Base-by-base conservation (phyloP, 1,140 invertebrate genomes). In the Cardiocondyla obscurior region DNA sequence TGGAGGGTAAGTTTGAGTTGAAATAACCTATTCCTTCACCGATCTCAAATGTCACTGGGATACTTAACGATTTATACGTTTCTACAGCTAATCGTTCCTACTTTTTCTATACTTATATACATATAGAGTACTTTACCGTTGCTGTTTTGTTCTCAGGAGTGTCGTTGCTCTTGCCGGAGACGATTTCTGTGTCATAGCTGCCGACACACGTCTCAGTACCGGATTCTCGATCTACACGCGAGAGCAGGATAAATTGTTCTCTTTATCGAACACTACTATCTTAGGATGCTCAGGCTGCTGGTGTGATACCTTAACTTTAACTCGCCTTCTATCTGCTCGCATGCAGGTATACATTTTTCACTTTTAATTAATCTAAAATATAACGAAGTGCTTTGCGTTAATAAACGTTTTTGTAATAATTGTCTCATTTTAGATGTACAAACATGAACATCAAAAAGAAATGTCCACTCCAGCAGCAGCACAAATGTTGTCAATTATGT, bases 281-380 rank as follows among this genome's bases (percentile, higher is more conserved):
- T 94, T 99, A 49, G 98, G 97, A 3, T 96, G 96, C 86, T 96
- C 97, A 73, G 99, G 99, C 44, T 99, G 99, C 94, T 99, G 99
- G 98, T 99, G 98, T 89, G 99, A 99, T 95, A 97, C 97, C n/a
- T 94, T 99, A 1, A 98, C 98, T 25, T 94, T 99, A 5, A 98
- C 97, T 5, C 96, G 98, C 86, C 94, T 99, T 73, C 92, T 99
- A 36, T 94, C 97, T 85, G 97, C 98, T 82, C 96, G 98, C 82
- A 96, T 99, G 95, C 96, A 97, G 95, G 96, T 97, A 91, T 46
- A 81, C 36, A 69, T 10, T 12, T 72, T 51, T 0, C 3, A 6
- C 58, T 62, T 49, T 7, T 25, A 44, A 57, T 64, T 36, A 53
- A 65, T 36, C n/a, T n/a, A n/a, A n/a, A n/a, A n/a, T n/a, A n/a